Base-by-base conservation (phyloP, 2,888 invertebrate genomes). In the Argynnis bischoffii region DNA sequence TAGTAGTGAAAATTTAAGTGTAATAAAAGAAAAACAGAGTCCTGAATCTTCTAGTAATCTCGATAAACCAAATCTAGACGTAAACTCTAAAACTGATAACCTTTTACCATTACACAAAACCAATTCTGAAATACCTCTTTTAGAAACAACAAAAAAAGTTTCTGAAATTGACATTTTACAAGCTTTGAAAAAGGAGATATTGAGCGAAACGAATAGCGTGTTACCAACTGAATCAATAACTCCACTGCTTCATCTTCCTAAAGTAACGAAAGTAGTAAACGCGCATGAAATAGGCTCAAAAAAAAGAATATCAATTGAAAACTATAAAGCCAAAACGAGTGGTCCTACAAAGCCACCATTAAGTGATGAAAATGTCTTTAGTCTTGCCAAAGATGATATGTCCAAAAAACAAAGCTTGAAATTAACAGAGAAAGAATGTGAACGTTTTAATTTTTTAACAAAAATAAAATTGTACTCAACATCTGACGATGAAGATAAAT, bases 111-210 rank as follows among this genome's bases (percentile, higher is more conserved):
- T 75, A 69, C 66, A 41, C 31, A 75, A 77, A 48, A 54, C 70
- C 64, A 63, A 76, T 21, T 72, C 79, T 55, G 81, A 88, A 78
- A 89, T 90, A 77, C 90, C 91, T 26, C 81, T 90, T 61, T 70
- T 74, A 50, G 63, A 73, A 61, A 53, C 64, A 35, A 48, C 63
- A 35, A 88, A 18, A 82, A 87, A 81, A 69, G 79, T 82, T 46
- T 90, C 91, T 1, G 89, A 92, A 84, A 90, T 92, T 72, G 93
- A 93, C 73, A 92, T 93, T 69, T 77, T 92, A 59, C 89, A 91
- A 80, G 92, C 93, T 35, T 80, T 92, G 13, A 92, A 91, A 77
- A 91, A 92, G 71, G 92, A 92, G 79, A 92, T 92, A 70, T 78
- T 92, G 53, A 86, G 85, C 67, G 91, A 89, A 78, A 76, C 83